A percentile compares a stretch with the other conserved stretches of the same genome.
Conservation (phyloP, 2,888 invertebrate species). For the Abrostola triplasia region DNA sequence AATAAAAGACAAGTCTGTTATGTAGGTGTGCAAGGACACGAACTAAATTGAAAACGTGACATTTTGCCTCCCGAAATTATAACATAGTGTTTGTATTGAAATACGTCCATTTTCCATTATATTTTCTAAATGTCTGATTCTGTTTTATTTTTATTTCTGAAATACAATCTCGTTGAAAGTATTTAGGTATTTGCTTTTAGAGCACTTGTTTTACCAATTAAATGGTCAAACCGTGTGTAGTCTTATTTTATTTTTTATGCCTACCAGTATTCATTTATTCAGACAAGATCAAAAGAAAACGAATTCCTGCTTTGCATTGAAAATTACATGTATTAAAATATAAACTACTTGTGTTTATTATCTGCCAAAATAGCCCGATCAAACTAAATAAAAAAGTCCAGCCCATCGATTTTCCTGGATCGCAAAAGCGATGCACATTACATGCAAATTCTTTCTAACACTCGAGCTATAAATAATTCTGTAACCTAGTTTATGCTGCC, state of each 20-base stretch:
- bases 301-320: no score
- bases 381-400: slow-evolving; percentile 10
- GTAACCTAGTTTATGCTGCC: slow-evolving; percentile 54
- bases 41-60: slow-evolving; percentile 69
- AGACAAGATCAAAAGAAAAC: no score
- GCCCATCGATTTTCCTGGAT: slow-evolving; percentile 36
- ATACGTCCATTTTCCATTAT: slow-evolving; percentile 28
- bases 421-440: slow-evolving; percentile 48
- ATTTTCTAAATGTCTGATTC: slow-evolving; percentile 24
- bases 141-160: slow-evolving; percentile 24
- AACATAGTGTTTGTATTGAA: slow-evolving; percentile 45
- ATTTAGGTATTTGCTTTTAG: slow-evolving; percentile 4
- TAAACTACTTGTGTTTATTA: no score
- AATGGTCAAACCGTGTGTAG: no score
- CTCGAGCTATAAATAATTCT: slow-evolving; percentile 54
- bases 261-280: no score
- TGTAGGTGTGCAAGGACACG: slow-evolving; percentile 45
- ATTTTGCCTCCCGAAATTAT: slow-evolving; percentile 45
- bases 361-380: slow-evolving; percentile 1
- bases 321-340: no score
- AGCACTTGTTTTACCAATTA: no score
- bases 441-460: slow-evolving; percentile 58
- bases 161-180: slow-evolving; percentile 9
- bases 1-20: slow-evolving; percentile 49
- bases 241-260: no score